Conservation (phyloP, 2,113 vertebrate genomes). For the Crotalus horridus region DNA sequence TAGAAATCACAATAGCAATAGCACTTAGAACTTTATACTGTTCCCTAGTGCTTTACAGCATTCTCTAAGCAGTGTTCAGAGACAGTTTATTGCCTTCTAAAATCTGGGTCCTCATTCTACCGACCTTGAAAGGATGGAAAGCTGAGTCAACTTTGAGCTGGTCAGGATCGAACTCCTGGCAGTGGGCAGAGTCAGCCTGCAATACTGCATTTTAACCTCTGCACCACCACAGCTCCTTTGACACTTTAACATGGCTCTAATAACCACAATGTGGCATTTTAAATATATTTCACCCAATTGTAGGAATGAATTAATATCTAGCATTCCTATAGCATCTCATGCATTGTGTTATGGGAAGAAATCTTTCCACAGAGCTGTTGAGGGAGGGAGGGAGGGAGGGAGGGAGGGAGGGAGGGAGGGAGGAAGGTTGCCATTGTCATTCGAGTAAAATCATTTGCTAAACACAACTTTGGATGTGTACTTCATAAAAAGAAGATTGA, state of each 20-base stretch:
- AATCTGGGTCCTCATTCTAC: too few species aligned
- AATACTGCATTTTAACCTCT: background rate
- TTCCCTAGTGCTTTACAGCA: background rate
- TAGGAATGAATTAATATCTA: background rate
- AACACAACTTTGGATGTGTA: background rate
- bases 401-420: too few species aligned
- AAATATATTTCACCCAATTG: background rate
- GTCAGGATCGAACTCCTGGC: background rate
- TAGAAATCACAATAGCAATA: background rate
- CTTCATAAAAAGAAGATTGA: background rate
- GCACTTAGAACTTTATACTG: background rate
- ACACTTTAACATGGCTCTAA: background rate
- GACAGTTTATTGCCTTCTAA: too few species aligned
- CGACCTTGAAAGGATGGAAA: too few species aligned
- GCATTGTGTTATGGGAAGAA: background rate
- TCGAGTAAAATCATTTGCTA: background rate
- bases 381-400: too few species aligned
- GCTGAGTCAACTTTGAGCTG: background rate
- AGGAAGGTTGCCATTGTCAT: background rate
- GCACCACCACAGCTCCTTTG: background rate
- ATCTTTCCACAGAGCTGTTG: background rate
- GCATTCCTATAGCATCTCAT: background rate
- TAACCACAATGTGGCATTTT: background rate
- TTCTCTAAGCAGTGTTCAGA: background rate
- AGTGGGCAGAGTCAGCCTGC: background rate